Conservation (phyloP, 2,888 invertebrate genomes). For the Salpingus planirostris region DNA sequence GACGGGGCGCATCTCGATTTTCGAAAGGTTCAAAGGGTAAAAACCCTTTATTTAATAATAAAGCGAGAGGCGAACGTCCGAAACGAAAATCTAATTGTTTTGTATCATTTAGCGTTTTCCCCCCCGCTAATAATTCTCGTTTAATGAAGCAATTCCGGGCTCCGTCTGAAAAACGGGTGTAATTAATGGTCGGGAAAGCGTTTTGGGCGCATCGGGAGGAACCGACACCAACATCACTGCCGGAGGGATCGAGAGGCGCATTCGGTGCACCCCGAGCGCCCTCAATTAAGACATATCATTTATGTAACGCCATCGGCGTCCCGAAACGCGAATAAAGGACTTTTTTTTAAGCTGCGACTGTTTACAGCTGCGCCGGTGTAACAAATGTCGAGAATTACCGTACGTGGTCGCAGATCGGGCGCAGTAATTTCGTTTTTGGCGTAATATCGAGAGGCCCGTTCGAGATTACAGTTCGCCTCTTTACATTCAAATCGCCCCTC, state of each 20-base stretch:
- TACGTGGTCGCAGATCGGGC: conserved; percentile 20
- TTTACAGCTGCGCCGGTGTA: conserved; percentile 22
- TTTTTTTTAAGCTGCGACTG: conserved; percentile 14
- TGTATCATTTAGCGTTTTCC: conserved; percentile 6
- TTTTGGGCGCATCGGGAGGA: conserved; percentile 6
- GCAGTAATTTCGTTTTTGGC: too few relatives aligned
- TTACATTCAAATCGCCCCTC: too few relatives aligned
- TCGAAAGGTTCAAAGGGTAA: too few relatives aligned
- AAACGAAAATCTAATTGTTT: background rate
- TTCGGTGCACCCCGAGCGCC: conserved; percentile 8
- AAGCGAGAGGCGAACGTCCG: too few relatives aligned
- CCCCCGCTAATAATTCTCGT: conserved; percentile 10
- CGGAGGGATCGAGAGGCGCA: conserved; percentile 6
- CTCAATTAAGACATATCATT: conserved; percentile 17
- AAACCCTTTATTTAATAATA: too few relatives aligned
- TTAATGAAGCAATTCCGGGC: conserved; percentile 9
- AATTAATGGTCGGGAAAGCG: conserved; percentile 11
- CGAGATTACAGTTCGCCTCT: too few relatives aligned
- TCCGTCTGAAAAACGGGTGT: conserved; percentile 10
- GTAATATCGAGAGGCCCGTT: too few relatives aligned
- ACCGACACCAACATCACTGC: conserved; percentile 10
- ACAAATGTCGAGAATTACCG: conserved; percentile 21
- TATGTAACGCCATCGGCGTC: conserved; percentile 10
- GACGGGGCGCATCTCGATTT: too few relatives aligned
- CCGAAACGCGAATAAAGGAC: too few relatives aligned